A percentile compares a stretch with the other conserved stretches of the same genome.
phyloP scores from a whole-genome alignment of 1,140 invertebrate species.

The Eciton burchellii region DNA sequence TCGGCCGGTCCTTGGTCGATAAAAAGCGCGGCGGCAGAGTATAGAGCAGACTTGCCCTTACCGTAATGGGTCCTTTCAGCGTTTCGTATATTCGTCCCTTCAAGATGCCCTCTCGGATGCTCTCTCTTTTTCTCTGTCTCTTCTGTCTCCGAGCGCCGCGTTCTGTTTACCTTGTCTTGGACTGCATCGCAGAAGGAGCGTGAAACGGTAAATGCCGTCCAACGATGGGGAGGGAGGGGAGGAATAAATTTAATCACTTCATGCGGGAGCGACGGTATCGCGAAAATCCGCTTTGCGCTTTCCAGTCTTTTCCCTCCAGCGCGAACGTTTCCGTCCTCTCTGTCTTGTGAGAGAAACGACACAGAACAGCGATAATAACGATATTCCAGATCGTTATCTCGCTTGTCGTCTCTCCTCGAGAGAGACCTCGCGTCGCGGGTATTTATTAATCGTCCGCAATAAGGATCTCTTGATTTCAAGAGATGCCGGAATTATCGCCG shows the following conservation, averaged over 20 bases:
- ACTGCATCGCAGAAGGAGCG: background rate
- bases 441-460: background rate
- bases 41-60: constrained; percentile 20
- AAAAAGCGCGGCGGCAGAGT: constrained; percentile 3
- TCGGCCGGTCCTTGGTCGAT: background rate
- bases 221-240: too few relatives aligned
- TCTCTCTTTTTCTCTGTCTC: background rate
- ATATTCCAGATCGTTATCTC: constrained; percentile 3
- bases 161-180: constrained; percentile 30
- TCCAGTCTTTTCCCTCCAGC: too few relatives aligned
- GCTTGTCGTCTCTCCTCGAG: too few relatives aligned
- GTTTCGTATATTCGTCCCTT: constrained; percentile 20
- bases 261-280: background rate
- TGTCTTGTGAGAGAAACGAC: background rate
- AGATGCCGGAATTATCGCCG: too few relatives aligned
- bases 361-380: background rate
- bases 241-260: constrained; percentile 33
- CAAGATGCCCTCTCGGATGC: constrained; percentile 18
- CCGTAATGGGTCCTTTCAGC: constrained; percentile 35
- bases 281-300: background rate
- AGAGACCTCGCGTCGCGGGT: too few relatives aligned
- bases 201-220: constrained; percentile 20
- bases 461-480: too few relatives aligned
- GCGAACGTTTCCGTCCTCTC: background rate
- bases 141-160: constrained; percentile 7